Base-by-base conservation (phyloP, 2,888 invertebrate genomes). In the Spatulosminthurus flaviceps region DNA sequence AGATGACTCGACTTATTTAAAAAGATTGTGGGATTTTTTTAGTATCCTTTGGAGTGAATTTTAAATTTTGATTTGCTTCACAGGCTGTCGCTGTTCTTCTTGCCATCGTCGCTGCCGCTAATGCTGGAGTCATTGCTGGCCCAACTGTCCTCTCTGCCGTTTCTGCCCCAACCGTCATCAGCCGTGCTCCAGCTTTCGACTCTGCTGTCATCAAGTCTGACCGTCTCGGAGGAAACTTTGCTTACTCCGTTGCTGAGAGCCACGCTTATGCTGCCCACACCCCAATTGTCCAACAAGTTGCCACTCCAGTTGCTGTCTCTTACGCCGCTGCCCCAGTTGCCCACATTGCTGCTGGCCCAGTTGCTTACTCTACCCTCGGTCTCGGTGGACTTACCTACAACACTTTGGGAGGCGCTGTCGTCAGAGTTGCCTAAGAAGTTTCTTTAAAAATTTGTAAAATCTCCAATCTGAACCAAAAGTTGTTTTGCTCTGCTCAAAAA, bases 151-250 rank as follows among this genome's bases (percentile, higher is more conserved):
- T 51, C 51, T 26, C 64, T 21, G 60, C 60, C 60, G n/a, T 60
- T 60, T 5, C 21, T 16, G 64, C 24, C 24, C 64, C 64, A 22
- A 76, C 76, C 64, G 16, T 66, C 29, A n/a, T 76, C 29, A 86
- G 88, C 72, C 87, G 89, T 76, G 88, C 88, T 11, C 90, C 90
- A 43, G 86, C 87, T 83, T 87, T 88, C 82, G 90, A 90, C 87
- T 88, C 88, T 71, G 89, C 90, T 81, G 87, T 90, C 84, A 89
- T 90, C 86, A 88, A 88, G 86, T 89, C 88, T 51, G 89, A 89
- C 82, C 87, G 89, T 51, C 85, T 90, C 78, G 90, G 90, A 78
- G 89, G 89, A 77, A 90, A 89, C 87, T 90, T 90, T 86, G 90
- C 90, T 60, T 90, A 90, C 87, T 89, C 88, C 85, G 88, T 89